phyloP scores from a whole-genome alignment of 2,888 invertebrate species.

The Protophormia terraenovae region DNA sequence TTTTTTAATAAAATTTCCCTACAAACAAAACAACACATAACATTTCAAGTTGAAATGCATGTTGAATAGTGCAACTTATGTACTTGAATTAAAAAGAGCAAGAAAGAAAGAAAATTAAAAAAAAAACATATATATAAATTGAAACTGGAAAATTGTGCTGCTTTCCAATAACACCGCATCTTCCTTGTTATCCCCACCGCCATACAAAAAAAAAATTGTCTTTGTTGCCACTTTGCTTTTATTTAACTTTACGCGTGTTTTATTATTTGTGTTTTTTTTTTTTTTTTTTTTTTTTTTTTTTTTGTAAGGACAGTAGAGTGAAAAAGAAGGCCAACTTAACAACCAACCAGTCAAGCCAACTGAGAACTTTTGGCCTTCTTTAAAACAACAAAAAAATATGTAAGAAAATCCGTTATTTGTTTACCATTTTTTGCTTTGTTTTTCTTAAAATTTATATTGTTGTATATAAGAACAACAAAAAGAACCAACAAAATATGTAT shows the following conservation, averaged over 20 bases:
- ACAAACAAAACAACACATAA: neutral
- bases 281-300: neutral
- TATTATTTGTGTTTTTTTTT: constrained; percentile 5
- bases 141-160: constrained; percentile 59
- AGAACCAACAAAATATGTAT: neutral
- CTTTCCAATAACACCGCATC: constrained; percentile 50
- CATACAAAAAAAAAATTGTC: neutral
- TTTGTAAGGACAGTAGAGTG: neutral
- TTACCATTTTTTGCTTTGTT: neutral
- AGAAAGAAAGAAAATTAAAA: neutral
- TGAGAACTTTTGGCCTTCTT: constrained; percentile 43
- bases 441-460: constrained; percentile 33
- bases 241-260: constrained; percentile 50
- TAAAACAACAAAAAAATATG: neutral
- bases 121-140: neutral
- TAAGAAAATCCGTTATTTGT: constrained; percentile 21
- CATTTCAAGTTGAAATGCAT: neutral
- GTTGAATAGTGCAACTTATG: neutral
- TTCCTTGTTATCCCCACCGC: neutral
- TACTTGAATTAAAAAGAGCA: neutral
- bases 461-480: constrained; percentile 2
- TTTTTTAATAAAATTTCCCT: no score
- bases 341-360: neutral
- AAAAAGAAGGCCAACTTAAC: neutral
- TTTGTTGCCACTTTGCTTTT: constrained; percentile 45